Conservation (phyloP, 1,140 invertebrate genomes). For the Drosophila trapezifrons region DNA sequence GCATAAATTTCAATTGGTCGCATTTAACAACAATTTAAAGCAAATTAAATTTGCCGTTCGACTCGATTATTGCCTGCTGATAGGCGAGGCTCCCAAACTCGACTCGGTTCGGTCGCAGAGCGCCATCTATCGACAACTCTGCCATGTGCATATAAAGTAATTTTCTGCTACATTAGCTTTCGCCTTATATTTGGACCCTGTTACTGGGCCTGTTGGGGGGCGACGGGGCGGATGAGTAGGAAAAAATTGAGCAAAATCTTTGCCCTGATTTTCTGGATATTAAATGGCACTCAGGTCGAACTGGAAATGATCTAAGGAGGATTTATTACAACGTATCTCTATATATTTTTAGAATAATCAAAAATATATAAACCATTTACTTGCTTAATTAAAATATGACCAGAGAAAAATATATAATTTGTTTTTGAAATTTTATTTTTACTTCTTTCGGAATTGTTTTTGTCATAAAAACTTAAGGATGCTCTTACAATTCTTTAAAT, state of each 20-base stretch:
- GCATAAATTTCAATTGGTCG: conserved; percentile 82
- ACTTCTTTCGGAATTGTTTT: background rate
- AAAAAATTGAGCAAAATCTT: conserved; percentile 47
- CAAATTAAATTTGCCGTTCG: conserved; percentile 73
- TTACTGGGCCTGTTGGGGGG: too few species aligned
- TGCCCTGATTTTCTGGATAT: background rate
- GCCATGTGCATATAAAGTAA: conserved; percentile 81
- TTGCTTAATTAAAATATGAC: too few species aligned
- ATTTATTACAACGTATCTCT: rapidly evolving
- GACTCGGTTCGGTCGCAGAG: conserved; percentile 12
- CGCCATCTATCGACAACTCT: conserved; percentile 70
- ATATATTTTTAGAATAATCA: too few species aligned
- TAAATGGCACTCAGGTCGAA: conserved; percentile 22
- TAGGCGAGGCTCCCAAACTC: conserved; percentile 55
- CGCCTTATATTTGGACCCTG: conserved; percentile 35
- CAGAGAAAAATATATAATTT: background rate
- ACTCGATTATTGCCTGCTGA: conserved; percentile 74
- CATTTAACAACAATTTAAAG: conserved; percentile 82
- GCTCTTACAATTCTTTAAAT: too few species aligned
- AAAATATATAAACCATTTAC: too few species aligned
- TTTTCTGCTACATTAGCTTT: conserved; percentile 80
- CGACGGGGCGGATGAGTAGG: conserved; percentile 4
- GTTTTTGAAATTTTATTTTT: too few species aligned
- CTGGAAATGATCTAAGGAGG: conserved; percentile 27
- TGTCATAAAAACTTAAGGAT: background rate